Percentiles rank a stretch among this genome's conserved stretches.
Evolutionary conservation across 2,797 vertebrate genomes (phyloP).

Genomic region (Hyperoplus lanceolatus): DNA sequence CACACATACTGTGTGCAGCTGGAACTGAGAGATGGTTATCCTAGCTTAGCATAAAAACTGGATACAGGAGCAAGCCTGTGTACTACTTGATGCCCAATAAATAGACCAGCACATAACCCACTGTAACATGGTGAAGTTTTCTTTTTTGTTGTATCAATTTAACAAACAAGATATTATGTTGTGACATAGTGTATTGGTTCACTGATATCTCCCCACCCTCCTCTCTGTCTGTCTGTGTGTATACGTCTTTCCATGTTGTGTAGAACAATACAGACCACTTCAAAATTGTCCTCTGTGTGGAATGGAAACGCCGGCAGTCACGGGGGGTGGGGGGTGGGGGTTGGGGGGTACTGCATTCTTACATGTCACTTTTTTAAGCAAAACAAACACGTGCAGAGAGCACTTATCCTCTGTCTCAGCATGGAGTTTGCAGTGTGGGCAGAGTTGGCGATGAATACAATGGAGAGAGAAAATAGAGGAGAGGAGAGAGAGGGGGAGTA

Average conservation of each 20-base stretch:
- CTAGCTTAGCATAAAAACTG: neutral
- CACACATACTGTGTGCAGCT: neutral
- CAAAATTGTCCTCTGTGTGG: conserved; percentile 71
- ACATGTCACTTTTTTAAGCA: conserved; percentile 78
- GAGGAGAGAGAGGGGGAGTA: conserved; percentile 67
- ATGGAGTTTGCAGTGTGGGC: conserved; percentile 82
- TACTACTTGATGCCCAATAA: neutral
- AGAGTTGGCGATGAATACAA: conserved; percentile 81
- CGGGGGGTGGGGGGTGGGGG: too few species aligned
- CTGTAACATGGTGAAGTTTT: neutral
- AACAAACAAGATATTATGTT: neutral
- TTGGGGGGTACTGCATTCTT: conserved; percentile 74
- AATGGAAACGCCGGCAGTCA: conserved; percentile 67
- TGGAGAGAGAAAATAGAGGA: conserved; percentile 78
- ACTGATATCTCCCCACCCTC: conserved; percentile 75
- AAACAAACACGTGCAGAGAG: conserved; percentile 71
- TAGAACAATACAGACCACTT: conserved; percentile 69
- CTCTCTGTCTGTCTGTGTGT: conserved; percentile 66
- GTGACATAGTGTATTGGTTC: neutral
- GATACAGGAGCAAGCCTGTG: neutral
- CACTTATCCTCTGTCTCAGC: conserved; percentile 74
- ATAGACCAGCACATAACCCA: neutral
- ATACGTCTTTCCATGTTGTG: conserved; percentile 76
- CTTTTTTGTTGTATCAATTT: neutral
- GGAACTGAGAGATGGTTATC: neutral